phyloP scores from a whole-genome alignment of 2,888 invertebrate species.

The Aspidapion aeneum region DNA sequence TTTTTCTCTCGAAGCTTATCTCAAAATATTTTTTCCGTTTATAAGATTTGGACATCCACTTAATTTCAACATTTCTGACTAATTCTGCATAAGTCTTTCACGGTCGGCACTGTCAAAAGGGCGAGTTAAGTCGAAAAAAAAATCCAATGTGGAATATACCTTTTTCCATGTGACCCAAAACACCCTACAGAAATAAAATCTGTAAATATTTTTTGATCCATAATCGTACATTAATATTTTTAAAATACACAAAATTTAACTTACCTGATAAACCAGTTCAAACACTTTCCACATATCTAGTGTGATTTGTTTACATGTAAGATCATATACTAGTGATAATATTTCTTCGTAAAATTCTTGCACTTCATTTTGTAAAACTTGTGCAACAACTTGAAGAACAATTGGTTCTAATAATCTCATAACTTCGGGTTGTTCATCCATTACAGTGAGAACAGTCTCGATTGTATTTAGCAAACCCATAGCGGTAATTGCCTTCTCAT shows the following conservation, averaged over 20 bases:
- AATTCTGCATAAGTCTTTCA: no score
- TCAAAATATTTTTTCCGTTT: no score
- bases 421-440: constrained; percentile 84
- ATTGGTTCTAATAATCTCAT: constrained; percentile 87
- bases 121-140: no score
- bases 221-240: no score
- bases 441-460: constrained; percentile 89
- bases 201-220: no score
- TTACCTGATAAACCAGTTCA: constrained; percentile 73
- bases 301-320: constrained; percentile 86
- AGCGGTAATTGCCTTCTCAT: constrained; percentile 95
- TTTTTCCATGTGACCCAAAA: no score
- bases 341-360: constrained; percentile 97
- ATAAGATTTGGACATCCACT: no score
- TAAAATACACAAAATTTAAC: constrained; percentile 26
- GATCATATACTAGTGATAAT: constrained; percentile 84
- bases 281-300: constrained; percentile 96
- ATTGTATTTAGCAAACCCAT: constrained; percentile 96
- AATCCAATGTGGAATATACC: no score
- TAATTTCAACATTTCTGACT: no score
- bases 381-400: constrained; percentile 85
- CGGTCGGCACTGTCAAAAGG: no score
- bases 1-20: no score
- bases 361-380: constrained; percentile 70
- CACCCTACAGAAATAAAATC: no score